Conservation (phyloP, 2,888 invertebrate genomes). For the Psylliodes chrysocephalus region DNA sequence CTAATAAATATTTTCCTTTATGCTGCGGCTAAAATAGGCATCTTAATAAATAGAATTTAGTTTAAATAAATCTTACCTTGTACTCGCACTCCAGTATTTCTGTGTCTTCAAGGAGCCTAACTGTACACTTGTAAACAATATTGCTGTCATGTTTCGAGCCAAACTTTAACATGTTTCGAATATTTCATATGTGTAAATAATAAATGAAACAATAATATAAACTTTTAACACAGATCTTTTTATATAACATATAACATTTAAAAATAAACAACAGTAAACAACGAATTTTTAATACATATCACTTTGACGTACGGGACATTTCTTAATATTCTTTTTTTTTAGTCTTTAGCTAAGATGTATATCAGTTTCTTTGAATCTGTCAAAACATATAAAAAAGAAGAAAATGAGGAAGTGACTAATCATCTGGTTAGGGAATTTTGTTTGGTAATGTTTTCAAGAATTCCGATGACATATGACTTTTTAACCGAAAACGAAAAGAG, state of each 20-base stretch:
- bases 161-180: slow-evolving; percentile 61
- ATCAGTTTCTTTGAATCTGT: too few species aligned
- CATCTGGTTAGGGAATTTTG: slow-evolving; percentile 8
- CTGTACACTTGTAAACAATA: slow-evolving; percentile 86
- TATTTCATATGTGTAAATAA: slow-evolving; percentile 26
- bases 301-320: slow-evolving; percentile 14
- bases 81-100: slow-evolving; percentile 94
- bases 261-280: slow-evolving; percentile 15
- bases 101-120: slow-evolving; percentile 88
- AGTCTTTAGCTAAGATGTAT: not conserved
- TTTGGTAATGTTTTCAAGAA: slow-evolving; percentile 19
- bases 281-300: slow-evolving; percentile 20
- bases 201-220: slow-evolving; percentile 23
- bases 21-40: slow-evolving; percentile 78
- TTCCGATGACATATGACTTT: slow-evolving; percentile 23
- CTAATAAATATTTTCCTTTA: slow-evolving; percentile 89
- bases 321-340: not conserved
- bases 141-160: slow-evolving; percentile 76
- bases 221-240: slow-evolving; percentile 19
- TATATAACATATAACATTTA: slow-evolving; percentile 18
- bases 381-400: too few species aligned
- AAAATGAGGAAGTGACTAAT: too few species aligned
- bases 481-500: slow-evolving; percentile 37
- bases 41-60: slow-evolving; percentile 18
- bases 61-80: slow-evolving; percentile 70